Evolutionary conservation across 2,797 vertebrate species (phyloP), one percentile per base, ranked within the genome.

Genomic region (Nothura maculosa): DNA sequence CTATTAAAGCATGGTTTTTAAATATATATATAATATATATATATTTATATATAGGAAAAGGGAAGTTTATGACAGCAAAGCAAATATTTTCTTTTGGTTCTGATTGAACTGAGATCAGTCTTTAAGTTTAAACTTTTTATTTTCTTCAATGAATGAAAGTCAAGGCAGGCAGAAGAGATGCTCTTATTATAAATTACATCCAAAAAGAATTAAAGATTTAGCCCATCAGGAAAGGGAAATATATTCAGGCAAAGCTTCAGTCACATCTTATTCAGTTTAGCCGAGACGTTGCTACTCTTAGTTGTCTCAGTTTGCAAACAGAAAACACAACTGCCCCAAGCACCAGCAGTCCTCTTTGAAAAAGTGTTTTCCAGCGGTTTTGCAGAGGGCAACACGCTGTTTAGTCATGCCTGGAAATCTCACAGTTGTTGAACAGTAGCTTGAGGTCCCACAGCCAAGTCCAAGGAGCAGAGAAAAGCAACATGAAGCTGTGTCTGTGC

Each of bases 311-410:
- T 25, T 79, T 58, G 54, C 73, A 69, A 50, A 57, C 24, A 55
- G 58, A 81, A 43, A 52, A 34, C 1, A 45, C 45, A 45, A 10
- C 45, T 66, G 28, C 36, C 1, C 8, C 5, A 34, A 17, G 8
- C 38, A 10, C 63, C 1, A 1, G 1, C 0, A 5, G 14, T 70
- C 42, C 67, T n/a, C 2, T 9, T 48, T 69, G 75, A 64, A 4
- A 3, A 0, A 0, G 0, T 12, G 32, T 5, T 63, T 77, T 67
- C 52, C 63, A 9, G 7, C 8, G 10, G 16, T 40, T 79, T 55
- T 47, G 62, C 43, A 70, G 67, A 42, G 11, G 24, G 52, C 55
- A 47, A 7, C 30, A 2, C 0, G 2, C 7, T 64, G 25, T 34
- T 63, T 3, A 24, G 57, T 24, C 32, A 62, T 36, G 6, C 25